Evolutionary conservation across 2,113 vertebrate species (phyloP), one percentile per base, ranked within the genome.

Genomic region (Plestiodon gilberti): DNA sequence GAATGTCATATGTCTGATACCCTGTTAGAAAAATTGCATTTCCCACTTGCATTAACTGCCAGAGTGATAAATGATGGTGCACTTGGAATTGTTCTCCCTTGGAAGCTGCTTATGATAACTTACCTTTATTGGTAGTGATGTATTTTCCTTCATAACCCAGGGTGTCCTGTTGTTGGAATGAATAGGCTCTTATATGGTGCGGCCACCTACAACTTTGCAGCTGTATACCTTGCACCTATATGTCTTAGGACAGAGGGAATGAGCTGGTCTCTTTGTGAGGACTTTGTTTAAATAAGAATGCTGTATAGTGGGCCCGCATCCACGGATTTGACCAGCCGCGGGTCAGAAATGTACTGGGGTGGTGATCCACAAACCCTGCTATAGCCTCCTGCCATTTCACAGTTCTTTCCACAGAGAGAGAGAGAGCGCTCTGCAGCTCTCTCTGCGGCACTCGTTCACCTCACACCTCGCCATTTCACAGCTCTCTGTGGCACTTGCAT

Each of bases 1-100:
- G 90, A 71, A 69, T 95, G 91, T 95, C 95, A 93, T 89, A 73
- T 18, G 83, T 92, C 82, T 95, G 62, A 43, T 95, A 59, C 62
- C 83, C 78, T 74, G 76, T 48, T 89, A 43, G 87, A 88, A 90
- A 85, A 15, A 80, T 43, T 35, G 67, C 22, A 2, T 85, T 92
- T 95, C 62, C 73, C 81, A 75, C 57, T 65, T 69, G 48, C 25
- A 0, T 89, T 89, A 77, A 43, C 87, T 93, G 89, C 65, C 89
- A 84, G 0, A 75, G 30, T 87, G 93, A 91, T 70, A 33, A 88
- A 90, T 2, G 79, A 2, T 11, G 35, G 52, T 52, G 67, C 75
- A 57, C 75, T 87, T 84, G 30, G 64, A 48, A 14, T 78, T 43
- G 20, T 82, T 88, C 89, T 74, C 82, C 76, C 71, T 6, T 1